Base-by-base conservation (phyloP, 1,140 invertebrate species). In the Coenobita brevimanus region DNA sequence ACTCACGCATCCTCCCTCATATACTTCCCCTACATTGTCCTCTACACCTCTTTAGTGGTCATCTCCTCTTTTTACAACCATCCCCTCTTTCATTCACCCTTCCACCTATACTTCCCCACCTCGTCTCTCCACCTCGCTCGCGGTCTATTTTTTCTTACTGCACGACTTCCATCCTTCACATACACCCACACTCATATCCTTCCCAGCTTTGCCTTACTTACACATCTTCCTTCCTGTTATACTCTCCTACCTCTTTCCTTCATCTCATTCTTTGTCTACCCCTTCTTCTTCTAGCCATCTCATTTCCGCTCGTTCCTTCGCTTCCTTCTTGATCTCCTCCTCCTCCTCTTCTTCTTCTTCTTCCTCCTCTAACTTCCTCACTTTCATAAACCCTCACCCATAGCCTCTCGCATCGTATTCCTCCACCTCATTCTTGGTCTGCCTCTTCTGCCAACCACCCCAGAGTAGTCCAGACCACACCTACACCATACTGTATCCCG, bases 311-410 rank as follows among this genome's bases (percentile, higher is more conserved):
- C 1, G 13, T 10, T 41, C 54, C 75, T 46, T 46, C 54, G 38
- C 54, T 46, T 78, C 75, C 54, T 46, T 78, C 75, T 78, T 46
- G 43, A 38, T 78, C 75, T 78, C 75, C 54, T 46, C 54, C 75
- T 78, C 75, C 54, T 46, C 33, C 24, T 73, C 36, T 30, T 33
- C 33, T 33, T 30, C 1, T 73, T 33, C 69, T 78, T 17, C 17
- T 46, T 8, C 75, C 46, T 46, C 30, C 75, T 46, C 41, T n/a
- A 38, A 27, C 75, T 24, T 27, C 17, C 75, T 78, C 75, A 21
- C 36, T 41, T 41, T 76, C 33, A 21, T 41, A 15, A 21, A 21
- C 13, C 3, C 33, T n/a, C 15, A 8, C 69, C n/a, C 69, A 6
- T 36, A 0, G 24, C 36, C 21, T 21, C 36, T 73, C 33, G 21